phyloP scores from a whole-genome alignment of 2,113 vertebrate species.

The Rallus limicola region DNA sequence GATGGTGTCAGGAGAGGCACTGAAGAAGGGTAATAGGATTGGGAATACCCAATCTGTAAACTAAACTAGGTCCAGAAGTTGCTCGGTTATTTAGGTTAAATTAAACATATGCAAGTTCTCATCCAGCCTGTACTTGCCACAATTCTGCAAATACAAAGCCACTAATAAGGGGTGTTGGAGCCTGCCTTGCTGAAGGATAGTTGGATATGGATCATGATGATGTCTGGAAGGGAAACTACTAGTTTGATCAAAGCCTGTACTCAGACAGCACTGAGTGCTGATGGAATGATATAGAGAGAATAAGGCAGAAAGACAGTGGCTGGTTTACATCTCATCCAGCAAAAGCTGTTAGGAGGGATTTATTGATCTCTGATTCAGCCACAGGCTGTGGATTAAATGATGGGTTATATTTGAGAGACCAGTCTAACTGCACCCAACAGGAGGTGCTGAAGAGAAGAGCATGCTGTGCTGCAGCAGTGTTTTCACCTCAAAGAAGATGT shows the following conservation, averaged over 20 bases:
- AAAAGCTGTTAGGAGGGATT: not conserved
- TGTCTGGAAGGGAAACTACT: constrained; percentile 61
- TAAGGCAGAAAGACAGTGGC: not conserved
- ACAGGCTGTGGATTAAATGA: not conserved
- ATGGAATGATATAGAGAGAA: constrained; percentile 43
- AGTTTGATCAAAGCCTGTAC: constrained; percentile 55
- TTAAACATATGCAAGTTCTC: constrained; percentile 28
- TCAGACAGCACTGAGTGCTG: constrained; percentile 32
- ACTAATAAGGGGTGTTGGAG: constrained; percentile 48
- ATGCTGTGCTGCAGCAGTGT: not conserved
- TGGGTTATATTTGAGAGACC: not conserved
- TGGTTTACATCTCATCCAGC: constrained; percentile 47
- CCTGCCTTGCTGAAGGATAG: constrained; percentile 60
- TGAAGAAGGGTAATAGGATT: not conserved
- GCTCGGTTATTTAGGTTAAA: constrained; percentile 13
- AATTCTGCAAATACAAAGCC: constrained; percentile 48
- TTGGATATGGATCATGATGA: constrained; percentile 44
- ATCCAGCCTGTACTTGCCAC: constrained; percentile 56
- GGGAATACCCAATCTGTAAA: not conserved
- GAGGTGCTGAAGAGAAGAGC: not conserved
- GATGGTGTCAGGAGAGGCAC: not conserved
- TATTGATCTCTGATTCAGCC: constrained; percentile 38
- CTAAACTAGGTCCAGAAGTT: not conserved
- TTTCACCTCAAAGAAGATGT: not conserved
- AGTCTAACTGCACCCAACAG: not conserved